Conservation (phyloP, 1,140 invertebrate species). For the Cydia fagiglandana region DNA sequence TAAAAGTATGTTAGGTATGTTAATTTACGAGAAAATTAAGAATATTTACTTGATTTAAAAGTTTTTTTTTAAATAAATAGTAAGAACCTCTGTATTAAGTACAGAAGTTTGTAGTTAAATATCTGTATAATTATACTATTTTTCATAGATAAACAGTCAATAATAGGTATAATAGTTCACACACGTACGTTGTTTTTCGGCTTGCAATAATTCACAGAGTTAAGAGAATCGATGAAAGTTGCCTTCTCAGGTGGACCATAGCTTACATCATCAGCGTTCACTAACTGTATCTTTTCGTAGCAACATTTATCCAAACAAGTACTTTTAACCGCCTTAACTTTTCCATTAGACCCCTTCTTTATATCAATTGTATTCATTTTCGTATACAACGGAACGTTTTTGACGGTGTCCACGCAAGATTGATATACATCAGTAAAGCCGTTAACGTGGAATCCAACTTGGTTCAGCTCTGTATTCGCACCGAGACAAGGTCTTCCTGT, state of each 20-base stretch:
- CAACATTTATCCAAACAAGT: neutral
- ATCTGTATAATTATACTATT: too few species aligned
- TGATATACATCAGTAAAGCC: slow-evolving; percentile 1
- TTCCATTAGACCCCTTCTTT: neutral
- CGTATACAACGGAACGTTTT: slow-evolving; percentile 11
- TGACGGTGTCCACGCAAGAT: slow-evolving; percentile 1
- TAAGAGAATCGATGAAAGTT: neutral
- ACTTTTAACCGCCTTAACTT: neutral
- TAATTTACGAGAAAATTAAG: neutral
- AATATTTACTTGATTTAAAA: too few species aligned
- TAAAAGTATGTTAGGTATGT: neutral
- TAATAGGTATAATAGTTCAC: too few species aligned
- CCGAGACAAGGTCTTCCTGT: neutral
- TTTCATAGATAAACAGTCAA: too few species aligned
- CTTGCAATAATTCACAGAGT: slow-evolving; percentile 8
- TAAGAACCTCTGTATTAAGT: too few species aligned
- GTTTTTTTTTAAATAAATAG: too few species aligned
- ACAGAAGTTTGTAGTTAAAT: too few species aligned
- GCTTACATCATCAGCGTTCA: slow-evolving; percentile 13
- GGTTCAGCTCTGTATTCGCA: neutral
- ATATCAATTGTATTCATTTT: neutral
- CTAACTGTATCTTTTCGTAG: slow-evolving; percentile 5
- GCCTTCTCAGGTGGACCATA: slow-evolving; percentile 15
- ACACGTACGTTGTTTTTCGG: neutral
- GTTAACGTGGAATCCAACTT: slow-evolving; percentile 1